Evolutionary conservation across 1,140 invertebrate genomes (phyloP).

Genomic region (Drosophila fuyamai): DNA sequence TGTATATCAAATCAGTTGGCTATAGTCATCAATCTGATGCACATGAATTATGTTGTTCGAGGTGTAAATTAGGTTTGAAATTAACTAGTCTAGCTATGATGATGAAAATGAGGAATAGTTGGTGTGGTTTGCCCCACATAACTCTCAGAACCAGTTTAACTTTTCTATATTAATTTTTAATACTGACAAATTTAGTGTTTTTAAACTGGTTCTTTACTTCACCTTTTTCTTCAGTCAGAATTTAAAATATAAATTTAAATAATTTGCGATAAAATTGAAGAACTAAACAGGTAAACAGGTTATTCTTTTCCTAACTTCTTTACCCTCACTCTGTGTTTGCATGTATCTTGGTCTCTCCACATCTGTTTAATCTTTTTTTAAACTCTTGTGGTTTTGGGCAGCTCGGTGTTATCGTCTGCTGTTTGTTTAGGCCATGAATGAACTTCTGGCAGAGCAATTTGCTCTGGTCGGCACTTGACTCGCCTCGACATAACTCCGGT

Average conservation of each 20-base stretch:
- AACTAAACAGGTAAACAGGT: slow-evolving; percentile 18
- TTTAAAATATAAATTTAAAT: no score
- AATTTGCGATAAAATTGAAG: background rate
- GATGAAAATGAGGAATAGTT: background rate
- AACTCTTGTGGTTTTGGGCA: slow-evolving; percentile 20
- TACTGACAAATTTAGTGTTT: background rate
- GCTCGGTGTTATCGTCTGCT: slow-evolving; percentile 25
- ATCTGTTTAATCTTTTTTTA: slow-evolving; percentile 31
- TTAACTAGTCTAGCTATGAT: slow-evolving; percentile 19
- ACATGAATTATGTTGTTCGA: slow-evolving; percentile 48
- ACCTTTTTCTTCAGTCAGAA: no score
- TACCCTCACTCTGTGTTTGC: background rate
- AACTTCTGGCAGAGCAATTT: slow-evolving; percentile 37
- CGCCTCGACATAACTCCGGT: slow-evolving; percentile 19
- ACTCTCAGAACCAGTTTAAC: slow-evolving; percentile 14
- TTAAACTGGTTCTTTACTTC: background rate
- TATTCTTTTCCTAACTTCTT: slow-evolving; percentile 5
- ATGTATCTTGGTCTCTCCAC: background rate
- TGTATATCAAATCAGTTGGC: slow-evolving; percentile 41
- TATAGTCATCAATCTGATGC: slow-evolving; percentile 15
- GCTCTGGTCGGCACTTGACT: slow-evolving; percentile 42
- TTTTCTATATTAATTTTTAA: background rate
- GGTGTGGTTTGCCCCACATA: background rate
- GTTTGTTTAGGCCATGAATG: slow-evolving; percentile 38
- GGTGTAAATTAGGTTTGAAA: slow-evolving; percentile 58